These are phyloP conservation scores for Hydrolagus affinis DNA, from an alignment of 2,113 vertebrate genomes.

Conservation along the genomic window DNA sequence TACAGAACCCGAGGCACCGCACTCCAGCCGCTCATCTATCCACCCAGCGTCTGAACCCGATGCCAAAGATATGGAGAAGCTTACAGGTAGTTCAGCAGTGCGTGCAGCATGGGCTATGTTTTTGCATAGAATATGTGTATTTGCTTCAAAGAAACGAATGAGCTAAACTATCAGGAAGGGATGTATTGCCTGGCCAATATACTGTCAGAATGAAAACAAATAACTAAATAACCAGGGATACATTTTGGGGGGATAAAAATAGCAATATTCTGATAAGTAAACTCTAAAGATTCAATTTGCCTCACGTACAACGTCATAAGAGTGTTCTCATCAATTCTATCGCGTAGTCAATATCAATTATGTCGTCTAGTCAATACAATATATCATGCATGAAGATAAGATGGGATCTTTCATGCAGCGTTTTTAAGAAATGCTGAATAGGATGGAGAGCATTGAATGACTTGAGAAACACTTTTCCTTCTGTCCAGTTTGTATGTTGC, in stretches of 20 bases:
- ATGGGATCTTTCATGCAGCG: not conserved
- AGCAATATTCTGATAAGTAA: not conserved
- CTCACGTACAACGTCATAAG: too few species aligned
- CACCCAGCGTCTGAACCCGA: not conserved
- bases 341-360: not conserved
- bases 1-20: conserved; percentile 14
- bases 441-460: not conserved
- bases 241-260: not conserved
- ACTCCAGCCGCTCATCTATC: not conserved
- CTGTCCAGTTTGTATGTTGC: not conserved
- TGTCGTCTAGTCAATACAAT: not conserved
- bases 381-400: not conserved
- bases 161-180: not conserved
- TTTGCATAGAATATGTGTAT: not conserved
- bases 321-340: not conserved
- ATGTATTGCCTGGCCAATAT: not conserved
- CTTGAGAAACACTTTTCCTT: not conserved
- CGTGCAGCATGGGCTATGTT: not conserved
- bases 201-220: not conserved
- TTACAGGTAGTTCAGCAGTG: conserved; percentile 15
- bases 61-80: not conserved
- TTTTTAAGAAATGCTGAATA: not conserved
- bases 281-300: not conserved
- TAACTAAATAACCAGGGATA: not conserved
- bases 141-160: not conserved